Base-by-base conservation (phyloP, 2,797 vertebrate genomes). In the Amphiprion clarkii region DNA sequence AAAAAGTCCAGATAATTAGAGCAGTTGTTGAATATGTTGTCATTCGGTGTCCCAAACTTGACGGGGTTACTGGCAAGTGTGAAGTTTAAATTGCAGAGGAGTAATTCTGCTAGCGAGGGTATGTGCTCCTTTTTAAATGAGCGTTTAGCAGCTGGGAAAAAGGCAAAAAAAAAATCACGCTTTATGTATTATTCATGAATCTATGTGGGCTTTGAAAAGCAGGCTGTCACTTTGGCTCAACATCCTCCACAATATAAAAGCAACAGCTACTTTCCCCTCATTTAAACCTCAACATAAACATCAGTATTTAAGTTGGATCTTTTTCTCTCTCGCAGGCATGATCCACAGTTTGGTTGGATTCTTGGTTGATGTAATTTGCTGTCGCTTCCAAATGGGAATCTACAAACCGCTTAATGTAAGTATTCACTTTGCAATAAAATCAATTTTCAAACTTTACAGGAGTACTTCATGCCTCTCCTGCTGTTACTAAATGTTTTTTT, bases 311-410 rank as follows among this genome's bases (percentile, higher is more conserved):
- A 52, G 7, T 11, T 33, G 9, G 11, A n/a, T 48, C 31, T 62
- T 33, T 54, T 6, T 65, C 60, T 87, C 12, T 1, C 39, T 29
- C 61, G 14, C 88, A 99, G 98, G 98, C 23, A 98, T 99, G 96
- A 89, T 99, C 84, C 98, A 99, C 19, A 92, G 95, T 46, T 86
- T 98, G 85, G 95, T 97, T 48, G 97, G 97, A 86, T 99, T 96
- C 91, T 86, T 97, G 80, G 94, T 97, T 36, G 98, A 99, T 87
- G 74, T 98, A 5, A 60, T 98, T 86, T 99, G 96, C 94, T 99
- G 98, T 91, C 98, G 96, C 87, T 97, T 99, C 84, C 94, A 95
- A 92, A 91, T 98, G 79, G 97, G 97, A 83, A 91, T 94, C 68
- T 96, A 96, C 89, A 96, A 79, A 87, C 93, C 89, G 57, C 87